Percentiles rank a stretch among this genome's conserved stretches.
Evolutionary conservation across 2,888 invertebrate genomes (phyloP).

Genomic region (Micoletzkya japonica): DNA sequence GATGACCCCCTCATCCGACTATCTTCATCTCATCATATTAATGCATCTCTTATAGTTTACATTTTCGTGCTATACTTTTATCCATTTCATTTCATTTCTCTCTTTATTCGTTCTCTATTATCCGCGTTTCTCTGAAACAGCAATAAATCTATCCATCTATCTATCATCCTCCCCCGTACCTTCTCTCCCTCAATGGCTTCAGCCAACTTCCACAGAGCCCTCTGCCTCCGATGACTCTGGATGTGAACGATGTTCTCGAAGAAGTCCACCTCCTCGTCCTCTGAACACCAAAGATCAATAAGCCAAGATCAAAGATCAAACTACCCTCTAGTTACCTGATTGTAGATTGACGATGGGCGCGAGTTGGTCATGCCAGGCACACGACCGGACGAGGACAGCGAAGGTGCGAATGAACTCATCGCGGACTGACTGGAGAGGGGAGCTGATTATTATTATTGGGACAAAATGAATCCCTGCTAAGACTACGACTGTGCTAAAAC

Average conservation of each 20-base stretch:
- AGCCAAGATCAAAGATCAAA: background rate
- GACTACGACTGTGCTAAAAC: background rate
- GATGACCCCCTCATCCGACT: no score
- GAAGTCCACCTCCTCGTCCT: constrained; percentile 76
- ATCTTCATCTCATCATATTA: no score
- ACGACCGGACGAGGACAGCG: constrained; percentile 71
- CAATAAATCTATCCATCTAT: background rate
- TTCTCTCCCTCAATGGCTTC: constrained; percentile 61
- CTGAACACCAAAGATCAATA: constrained; percentile 22
- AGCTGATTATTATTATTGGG: no score
- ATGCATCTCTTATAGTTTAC: background rate
- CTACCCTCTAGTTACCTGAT: constrained; percentile 38
- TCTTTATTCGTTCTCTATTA: background rate
- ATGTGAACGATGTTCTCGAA: constrained; percentile 87
- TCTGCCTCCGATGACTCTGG: constrained; percentile 77
- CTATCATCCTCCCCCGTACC: constrained; percentile 15
- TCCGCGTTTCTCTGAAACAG: background rate
- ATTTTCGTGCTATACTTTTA: background rate
- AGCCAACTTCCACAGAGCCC: constrained; percentile 76
- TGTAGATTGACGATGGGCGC: constrained; percentile 59
- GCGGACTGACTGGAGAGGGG: constrained; percentile 71
- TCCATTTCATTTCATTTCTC: background rate
- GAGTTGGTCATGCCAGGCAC: constrained; percentile 58
- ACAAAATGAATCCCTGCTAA: no score
- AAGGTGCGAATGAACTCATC: constrained; percentile 81